A percentile compares a stretch with the other conserved stretches of the same genome.
Conservation (phyloP, 2,113 vertebrate genomes). For the Hucho hucho region DNA sequence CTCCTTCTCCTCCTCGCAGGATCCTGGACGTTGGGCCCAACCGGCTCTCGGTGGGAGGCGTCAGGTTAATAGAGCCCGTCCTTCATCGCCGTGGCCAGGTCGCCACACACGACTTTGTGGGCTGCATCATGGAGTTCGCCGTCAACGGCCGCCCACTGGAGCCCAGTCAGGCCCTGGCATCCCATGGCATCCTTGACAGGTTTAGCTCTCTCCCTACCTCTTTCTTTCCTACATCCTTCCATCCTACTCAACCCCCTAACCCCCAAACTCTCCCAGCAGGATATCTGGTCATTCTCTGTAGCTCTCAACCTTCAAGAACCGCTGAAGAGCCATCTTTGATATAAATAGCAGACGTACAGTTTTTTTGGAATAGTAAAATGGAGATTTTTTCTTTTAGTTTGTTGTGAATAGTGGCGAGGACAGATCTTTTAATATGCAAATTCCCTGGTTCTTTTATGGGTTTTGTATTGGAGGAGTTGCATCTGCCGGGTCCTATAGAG, state of each 20-base stretch:
- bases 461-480: constrained; percentile 41
- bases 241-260: not conserved
- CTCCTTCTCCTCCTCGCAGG: constrained; percentile 67
- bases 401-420: constrained; percentile 52
- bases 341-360: not conserved
- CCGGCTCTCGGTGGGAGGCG: constrained; percentile 89
- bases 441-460: constrained; percentile 47
- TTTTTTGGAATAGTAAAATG: too few species aligned
- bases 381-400: constrained; percentile 2
- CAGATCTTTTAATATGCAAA: constrained; percentile 73
- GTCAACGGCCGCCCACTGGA: constrained; percentile 96
- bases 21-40: constrained; percentile 95
- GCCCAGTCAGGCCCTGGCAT: constrained; percentile 89
- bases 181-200: constrained; percentile 92
- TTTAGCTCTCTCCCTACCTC: constrained; percentile 52
- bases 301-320: not conserved
- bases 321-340: not conserved
- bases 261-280: constrained; percentile 21
- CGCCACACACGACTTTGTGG: constrained; percentile 93
- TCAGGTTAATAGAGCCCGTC: constrained; percentile 85
- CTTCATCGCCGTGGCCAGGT: constrained; percentile 91
- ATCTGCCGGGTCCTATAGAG: constrained; percentile 38
- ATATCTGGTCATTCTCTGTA: not conserved
- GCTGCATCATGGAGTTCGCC: constrained; percentile 97
- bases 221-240: not conserved